Percentiles rank a stretch among this genome's conserved stretches.
These are phyloP conservation scores for Turritopsis dohrnii DNA, from an alignment of 30 jellyfish, hydroid and myxozoan genomes.

Conservation along the genomic window DNA sequence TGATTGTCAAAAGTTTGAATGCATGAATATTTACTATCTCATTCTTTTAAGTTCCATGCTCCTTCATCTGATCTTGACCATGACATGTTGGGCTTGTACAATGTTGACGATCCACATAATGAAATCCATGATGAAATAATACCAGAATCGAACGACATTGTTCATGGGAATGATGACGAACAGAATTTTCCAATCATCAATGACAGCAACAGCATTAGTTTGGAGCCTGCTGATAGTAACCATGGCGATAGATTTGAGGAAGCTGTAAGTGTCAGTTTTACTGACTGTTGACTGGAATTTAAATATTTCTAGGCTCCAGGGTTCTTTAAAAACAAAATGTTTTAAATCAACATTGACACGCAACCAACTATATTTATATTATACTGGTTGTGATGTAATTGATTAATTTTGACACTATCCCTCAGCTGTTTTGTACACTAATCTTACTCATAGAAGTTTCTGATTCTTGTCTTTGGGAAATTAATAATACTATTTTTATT, in stretches of 20 bases:
- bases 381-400: no score
- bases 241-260: slow-evolving; percentile 29
- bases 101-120: slow-evolving; percentile 27
- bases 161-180: neutral
- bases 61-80: slow-evolving; percentile 40
- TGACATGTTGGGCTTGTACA: slow-evolving; percentile 33
- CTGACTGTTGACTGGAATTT: neutral
- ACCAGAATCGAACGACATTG: slow-evolving; percentile 9
- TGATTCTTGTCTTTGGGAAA: no score
- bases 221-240: slow-evolving; percentile 24
- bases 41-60: slow-evolving; percentile 31
- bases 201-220: slow-evolving; percentile 18
- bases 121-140: slow-evolving; percentile 45
- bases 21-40: neutral
- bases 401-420: no score
- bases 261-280: slow-evolving; percentile 1
- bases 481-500: no score
- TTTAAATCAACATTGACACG: no score
- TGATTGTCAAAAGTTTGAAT: neutral
- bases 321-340: no score
- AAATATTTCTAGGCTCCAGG: neutral
- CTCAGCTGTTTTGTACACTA: no score
- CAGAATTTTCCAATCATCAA: slow-evolving; percentile 8
- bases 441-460: no score
- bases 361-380: no score